Conservation (phyloP, 2,888 invertebrate genomes). For the Latheticus oryzae region DNA sequence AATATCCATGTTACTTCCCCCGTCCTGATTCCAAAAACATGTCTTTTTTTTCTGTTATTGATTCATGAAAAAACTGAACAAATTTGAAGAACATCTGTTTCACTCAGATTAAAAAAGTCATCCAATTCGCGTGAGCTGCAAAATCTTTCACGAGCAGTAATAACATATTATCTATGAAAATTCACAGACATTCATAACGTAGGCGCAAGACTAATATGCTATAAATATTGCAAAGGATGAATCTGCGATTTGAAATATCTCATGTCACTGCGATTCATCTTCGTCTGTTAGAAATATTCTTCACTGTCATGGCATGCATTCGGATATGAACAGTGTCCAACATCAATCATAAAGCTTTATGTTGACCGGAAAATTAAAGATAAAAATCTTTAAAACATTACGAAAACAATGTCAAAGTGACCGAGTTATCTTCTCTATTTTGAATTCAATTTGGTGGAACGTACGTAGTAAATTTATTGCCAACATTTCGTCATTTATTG, state of each 20-base stretch:
- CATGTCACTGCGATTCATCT: slow-evolving; percentile 5
- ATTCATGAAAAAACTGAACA: too few species aligned
- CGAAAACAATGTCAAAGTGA: slow-evolving; percentile 9
- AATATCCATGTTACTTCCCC: too few species aligned
- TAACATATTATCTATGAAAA: slow-evolving; percentile 19
- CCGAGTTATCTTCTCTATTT: slow-evolving; percentile 10
- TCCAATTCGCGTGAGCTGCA: slow-evolving; percentile 16
- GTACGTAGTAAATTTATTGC: slow-evolving; percentile 22
- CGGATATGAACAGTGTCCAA: slow-evolving; percentile 12
- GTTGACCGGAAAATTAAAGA: slow-evolving; percentile 9
- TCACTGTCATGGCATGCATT: not conserved
- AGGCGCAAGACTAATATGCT: slow-evolving; percentile 12
- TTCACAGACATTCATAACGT: slow-evolving; percentile 16
- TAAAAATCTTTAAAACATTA: not conserved
- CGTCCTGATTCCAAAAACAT: too few species aligned
- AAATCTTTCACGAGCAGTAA: slow-evolving; percentile 12
- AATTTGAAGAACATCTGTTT: slow-evolving; percentile 26
- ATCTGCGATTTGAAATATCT: not conserved
- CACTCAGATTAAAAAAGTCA: slow-evolving; percentile 18
- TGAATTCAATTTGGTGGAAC: slow-evolving; percentile 18
- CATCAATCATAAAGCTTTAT: slow-evolving; percentile 10
- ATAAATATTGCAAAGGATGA: slow-evolving; percentile 16
- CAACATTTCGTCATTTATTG: slow-evolving; percentile 28
- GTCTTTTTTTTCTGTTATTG: too few species aligned
- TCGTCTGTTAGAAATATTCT: slow-evolving; percentile 10